phyloP scores from a whole-genome alignment of 2,888 invertebrate species.

The Dione juno region DNA sequence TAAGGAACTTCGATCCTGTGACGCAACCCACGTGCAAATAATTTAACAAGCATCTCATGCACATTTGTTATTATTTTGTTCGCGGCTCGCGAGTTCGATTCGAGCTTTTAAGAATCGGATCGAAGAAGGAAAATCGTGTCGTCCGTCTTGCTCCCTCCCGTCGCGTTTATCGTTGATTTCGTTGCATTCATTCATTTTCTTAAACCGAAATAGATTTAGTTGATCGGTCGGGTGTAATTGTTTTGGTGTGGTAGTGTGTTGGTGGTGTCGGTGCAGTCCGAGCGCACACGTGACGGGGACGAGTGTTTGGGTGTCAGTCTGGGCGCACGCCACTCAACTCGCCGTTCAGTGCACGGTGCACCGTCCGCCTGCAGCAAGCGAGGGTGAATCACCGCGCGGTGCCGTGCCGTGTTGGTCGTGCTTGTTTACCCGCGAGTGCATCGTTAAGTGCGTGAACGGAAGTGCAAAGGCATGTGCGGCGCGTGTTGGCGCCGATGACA shows the following conservation, averaged over 20 bases:
- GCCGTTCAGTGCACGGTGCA: constrained; percentile 67
- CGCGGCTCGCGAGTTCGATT: constrained; percentile 86
- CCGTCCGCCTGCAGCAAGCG: constrained; percentile 50
- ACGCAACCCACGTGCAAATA: constrained; percentile 82
- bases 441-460: constrained; percentile 76
- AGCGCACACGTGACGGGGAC: constrained; percentile 73
- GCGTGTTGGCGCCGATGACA: constrained; percentile 78
- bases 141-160: constrained; percentile 68
- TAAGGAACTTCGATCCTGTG: constrained; percentile 64
- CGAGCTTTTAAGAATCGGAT: constrained; percentile 70
- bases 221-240: constrained; percentile 60
- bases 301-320: constrained; percentile 79
- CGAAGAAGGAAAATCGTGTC: constrained; percentile 72
- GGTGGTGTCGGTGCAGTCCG: constrained; percentile 60
- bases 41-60: constrained; percentile 82
- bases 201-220: constrained; percentile 64
- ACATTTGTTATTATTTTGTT: constrained; percentile 89
- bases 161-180: constrained; percentile 54
- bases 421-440: constrained; percentile 82
- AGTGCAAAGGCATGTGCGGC: constrained; percentile 80
- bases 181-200: constrained; percentile 59
- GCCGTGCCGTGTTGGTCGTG: constrained; percentile 67
- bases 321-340: constrained; percentile 59
- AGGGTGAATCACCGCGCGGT: constrained; percentile 79
- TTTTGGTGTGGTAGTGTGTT: constrained; percentile 70